Percentiles rank a stretch among this genome's conserved stretches.
phyloP scores from a whole-genome alignment of 2,888 invertebrate genomes.

The Cantharis nigra region DNA sequence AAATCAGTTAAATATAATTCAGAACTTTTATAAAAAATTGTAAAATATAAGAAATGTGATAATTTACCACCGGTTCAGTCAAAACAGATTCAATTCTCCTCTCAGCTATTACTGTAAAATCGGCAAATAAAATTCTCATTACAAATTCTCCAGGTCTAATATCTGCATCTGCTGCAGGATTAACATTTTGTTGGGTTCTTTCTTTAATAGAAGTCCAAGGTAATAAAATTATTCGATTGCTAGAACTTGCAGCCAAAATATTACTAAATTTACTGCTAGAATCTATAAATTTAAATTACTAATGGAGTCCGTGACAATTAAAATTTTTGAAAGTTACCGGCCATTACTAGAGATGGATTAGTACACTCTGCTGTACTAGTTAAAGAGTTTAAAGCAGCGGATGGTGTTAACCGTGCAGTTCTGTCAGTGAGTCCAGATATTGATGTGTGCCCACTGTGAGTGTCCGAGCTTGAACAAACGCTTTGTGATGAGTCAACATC shows the following conservation, averaged over 20 bases:
- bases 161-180: slow-evolving; percentile 61
- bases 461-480: slow-evolving; percentile 51
- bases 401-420: slow-evolving; percentile 46
- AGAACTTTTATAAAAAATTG: background rate
- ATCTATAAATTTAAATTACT: slow-evolving; percentile 24
- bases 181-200: slow-evolving; percentile 49
- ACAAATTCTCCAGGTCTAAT: slow-evolving; percentile 93
- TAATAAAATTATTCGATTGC: slow-evolving; percentile 64
- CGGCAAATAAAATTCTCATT: slow-evolving; percentile 91
- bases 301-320: background rate
- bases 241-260: slow-evolving; percentile 18
- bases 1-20: background rate
- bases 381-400: slow-evolving; percentile 45
- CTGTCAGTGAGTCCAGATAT: slow-evolving; percentile 51
- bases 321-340: background rate
- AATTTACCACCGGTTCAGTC: slow-evolving; percentile 79
- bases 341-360: slow-evolving; percentile 11
- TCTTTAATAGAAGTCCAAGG: slow-evolving; percentile 88
- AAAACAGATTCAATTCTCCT: slow-evolving; percentile 95
- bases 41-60: background rate
- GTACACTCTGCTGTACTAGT: slow-evolving; percentile 31
- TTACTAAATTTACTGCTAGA: slow-evolving; percentile 35
- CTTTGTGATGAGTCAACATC: slow-evolving; percentile 54
- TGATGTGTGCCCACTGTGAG: slow-evolving; percentile 54
- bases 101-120: slow-evolving; percentile 93